phyloP scores from a whole-genome alignment of 2,797 vertebrate species.

The Cetoscarus ocellatus region DNA sequence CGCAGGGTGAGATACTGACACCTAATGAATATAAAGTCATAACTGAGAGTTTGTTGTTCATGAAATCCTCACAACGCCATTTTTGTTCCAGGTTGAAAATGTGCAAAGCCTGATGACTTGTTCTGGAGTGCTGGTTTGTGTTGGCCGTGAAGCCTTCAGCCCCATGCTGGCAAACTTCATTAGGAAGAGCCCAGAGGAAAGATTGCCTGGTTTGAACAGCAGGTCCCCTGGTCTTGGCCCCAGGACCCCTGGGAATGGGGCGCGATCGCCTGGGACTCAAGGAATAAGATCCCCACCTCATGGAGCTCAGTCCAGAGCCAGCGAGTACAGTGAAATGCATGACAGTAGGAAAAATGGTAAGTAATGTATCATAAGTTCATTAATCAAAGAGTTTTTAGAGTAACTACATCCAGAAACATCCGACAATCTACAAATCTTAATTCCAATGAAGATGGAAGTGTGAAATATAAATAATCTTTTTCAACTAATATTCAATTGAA shows the following conservation, averaged over 20 bases:
- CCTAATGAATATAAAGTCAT: background rate
- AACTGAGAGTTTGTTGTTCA: background rate
- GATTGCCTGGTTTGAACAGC: slow-evolving; percentile 79
- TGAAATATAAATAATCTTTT: no score
- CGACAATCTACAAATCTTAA: no score
- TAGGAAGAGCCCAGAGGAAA: slow-evolving; percentile 83
- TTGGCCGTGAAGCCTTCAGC: slow-evolving; percentile 89
- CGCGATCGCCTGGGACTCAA: slow-evolving; percentile 67
- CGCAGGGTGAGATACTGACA: slow-evolving; percentile 84
- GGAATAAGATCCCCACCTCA: slow-evolving; percentile 67
- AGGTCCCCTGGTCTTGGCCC: slow-evolving; percentile 61
- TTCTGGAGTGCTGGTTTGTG: slow-evolving; percentile 87
- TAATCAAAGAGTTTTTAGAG: no score
- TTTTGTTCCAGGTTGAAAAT: slow-evolving; percentile 86
- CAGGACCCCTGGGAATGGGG: slow-evolving; percentile 73
- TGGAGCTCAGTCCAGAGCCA: slow-evolving; percentile 79
- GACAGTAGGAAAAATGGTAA: slow-evolving; percentile 84
- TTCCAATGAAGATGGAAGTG: no score
- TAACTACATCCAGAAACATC: no score
- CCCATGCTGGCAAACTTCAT: slow-evolving; percentile 78
- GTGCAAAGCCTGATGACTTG: slow-evolving; percentile 87
- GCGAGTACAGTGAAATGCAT: slow-evolving; percentile 78
- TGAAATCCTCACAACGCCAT: background rate
- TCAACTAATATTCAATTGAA: no score
- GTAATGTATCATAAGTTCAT: slow-evolving; percentile 1